phyloP scores from a whole-genome alignment of 2,888 invertebrate genomes.

The Idaea biselata region DNA sequence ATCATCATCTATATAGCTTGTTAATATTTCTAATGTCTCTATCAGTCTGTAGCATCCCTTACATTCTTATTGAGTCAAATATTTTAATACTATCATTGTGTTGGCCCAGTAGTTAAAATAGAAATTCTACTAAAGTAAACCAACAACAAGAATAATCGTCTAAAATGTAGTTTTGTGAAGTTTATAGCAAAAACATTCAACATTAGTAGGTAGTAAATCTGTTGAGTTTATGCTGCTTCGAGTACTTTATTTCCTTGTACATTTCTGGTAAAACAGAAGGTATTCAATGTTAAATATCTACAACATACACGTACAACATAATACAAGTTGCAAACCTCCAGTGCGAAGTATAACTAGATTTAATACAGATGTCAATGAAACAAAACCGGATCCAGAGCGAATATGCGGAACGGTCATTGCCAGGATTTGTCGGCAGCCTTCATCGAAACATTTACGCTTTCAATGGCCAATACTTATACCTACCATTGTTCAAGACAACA shows the following conservation, averaged over 20 bases:
- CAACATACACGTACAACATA: background rate
- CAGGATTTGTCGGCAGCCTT: slow-evolving; percentile 32
- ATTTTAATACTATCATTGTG: background rate
- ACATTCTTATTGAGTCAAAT: background rate
- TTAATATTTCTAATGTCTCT: no score
- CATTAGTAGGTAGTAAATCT: background rate
- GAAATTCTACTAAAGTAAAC: background rate
- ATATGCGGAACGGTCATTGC: slow-evolving; percentile 42
- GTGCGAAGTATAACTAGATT: slow-evolving; percentile 2
- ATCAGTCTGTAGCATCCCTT: no score
- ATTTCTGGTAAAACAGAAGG: background rate
- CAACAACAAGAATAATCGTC: background rate
- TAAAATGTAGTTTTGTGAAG: background rate
- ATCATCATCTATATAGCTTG: no score
- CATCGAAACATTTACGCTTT: slow-evolving; percentile 17
- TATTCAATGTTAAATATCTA: background rate
- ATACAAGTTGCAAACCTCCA: slow-evolving; percentile 10
- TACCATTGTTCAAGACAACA: slow-evolving; percentile 46
- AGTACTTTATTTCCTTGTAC: background rate
- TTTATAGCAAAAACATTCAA: background rate
- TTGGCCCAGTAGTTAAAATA: background rate
- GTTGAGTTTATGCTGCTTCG: background rate
- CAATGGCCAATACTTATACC: slow-evolving; percentile 10
- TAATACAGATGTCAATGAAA: slow-evolving; percentile 30
- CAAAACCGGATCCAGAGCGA: slow-evolving; percentile 34